Conservation (phyloP, 1,140 invertebrate species). For the Pomacea maculata region DNA sequence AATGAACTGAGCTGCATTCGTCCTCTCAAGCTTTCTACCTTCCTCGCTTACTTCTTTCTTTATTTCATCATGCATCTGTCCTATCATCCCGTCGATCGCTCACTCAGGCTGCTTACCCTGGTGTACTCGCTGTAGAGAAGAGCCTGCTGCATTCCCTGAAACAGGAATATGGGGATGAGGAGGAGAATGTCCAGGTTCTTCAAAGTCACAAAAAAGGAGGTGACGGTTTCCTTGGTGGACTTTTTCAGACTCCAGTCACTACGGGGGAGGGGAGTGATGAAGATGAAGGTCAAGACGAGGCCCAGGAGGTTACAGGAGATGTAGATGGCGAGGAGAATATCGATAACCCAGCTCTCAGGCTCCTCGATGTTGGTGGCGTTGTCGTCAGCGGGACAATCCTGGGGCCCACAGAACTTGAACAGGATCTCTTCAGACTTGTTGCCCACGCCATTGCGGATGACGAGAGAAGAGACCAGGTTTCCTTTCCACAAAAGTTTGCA, state of each 20-base stretch:
- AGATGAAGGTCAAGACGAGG: constrained; percentile 29
- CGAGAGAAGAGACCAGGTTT: constrained; percentile 39
- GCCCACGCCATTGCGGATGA: constrained; percentile 35
- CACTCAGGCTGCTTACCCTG: constrained; percentile 30
- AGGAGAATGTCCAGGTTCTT: constrained; percentile 30
- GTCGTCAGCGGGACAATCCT: constrained; percentile 21
- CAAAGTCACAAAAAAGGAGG: constrained; percentile 36
- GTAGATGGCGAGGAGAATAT: constrained; percentile 34
- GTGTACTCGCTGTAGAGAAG: constrained; percentile 41
- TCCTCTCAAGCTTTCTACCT: too few species aligned
- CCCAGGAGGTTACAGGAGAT: constrained; percentile 15
- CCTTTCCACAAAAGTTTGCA: constrained; percentile 12
- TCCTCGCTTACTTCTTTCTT: too few species aligned
- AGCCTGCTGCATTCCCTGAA: constrained; percentile 38
- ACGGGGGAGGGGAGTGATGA: constrained; percentile 36
- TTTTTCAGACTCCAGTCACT: constrained; percentile 32
- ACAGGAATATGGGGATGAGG: constrained; percentile 43
- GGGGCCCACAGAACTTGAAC: constrained; percentile 22
- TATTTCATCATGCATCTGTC: too few species aligned
- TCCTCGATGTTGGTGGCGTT: constrained; percentile 32
- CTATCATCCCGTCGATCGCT: too few species aligned
- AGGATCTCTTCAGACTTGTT: constrained; percentile 20
- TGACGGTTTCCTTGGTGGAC: constrained; percentile 20
- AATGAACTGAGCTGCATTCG: too few species aligned
- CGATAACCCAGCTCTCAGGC: constrained; percentile 29